Evolutionary conservation across 2,797 vertebrate genomes (phyloP), one percentile per base, ranked within the genome.

Genomic region (Sebastes umbrosus): DNA sequence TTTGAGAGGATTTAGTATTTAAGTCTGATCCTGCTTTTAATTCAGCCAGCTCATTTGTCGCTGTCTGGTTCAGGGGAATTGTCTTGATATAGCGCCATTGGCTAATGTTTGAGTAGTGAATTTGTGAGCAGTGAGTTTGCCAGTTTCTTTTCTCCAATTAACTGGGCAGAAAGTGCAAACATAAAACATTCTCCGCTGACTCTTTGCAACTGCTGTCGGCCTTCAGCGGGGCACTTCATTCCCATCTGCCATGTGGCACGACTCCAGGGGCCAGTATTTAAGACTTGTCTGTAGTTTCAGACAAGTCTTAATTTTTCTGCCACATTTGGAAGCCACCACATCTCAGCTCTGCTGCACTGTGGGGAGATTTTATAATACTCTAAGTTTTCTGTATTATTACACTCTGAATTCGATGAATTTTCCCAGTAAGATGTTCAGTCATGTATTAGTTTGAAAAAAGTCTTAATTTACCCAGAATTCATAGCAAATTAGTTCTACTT

Each of bases 1-100:
- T 90, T 84, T 12, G 25, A 72, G 66, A 84, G 78, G 87, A 84
- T 90, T 90, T 86, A 80, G 68, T 14, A 69, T 75, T 86, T 39
- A 68, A 71, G 73, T 77, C 81, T 75, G 58, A 90, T 85, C 79
- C 79, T 34, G 69, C 24, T 78, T 69, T 70, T 68, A 29, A 73
- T 39, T 79, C 79, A 72, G 74, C 55, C 50, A 79, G 57, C 68
- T 87, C 70, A 83, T 93, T 90, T 88, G 79, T 82, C 46, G 20
- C 69, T 27, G 67, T 71, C 84, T 82, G 72, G 25, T 85, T 86
- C 60, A 2, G 66, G 68, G 31, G 46, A 80, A 71, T 75, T 50
- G 50, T 63, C 67, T 79, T 82, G 69, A 89, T 77, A n/a, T 73
- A 73, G 29, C 27, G 68, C 69, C 50, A 29, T 5, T 80, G 73